Conservation (phyloP, 2,888 invertebrate genomes). For the Thera britannica region DNA sequence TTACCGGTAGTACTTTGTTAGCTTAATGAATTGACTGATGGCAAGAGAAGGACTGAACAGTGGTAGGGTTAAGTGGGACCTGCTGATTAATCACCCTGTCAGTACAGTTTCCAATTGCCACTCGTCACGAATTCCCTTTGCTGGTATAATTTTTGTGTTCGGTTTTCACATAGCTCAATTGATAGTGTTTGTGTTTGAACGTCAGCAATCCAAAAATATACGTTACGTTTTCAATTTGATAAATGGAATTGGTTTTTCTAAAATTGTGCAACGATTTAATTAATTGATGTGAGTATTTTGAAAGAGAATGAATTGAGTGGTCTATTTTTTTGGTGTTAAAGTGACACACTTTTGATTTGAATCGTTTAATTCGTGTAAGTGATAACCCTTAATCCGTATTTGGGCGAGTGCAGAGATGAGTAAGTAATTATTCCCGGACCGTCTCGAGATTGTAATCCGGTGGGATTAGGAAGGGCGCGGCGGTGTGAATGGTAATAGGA, state of each 20-base stretch:
- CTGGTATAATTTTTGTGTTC: constrained; percentile 61
- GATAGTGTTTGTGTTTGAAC: constrained; percentile 45
- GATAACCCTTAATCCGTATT: constrained; percentile 59
- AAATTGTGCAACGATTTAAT: constrained; percentile 43
- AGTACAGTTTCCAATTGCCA: constrained; percentile 79
- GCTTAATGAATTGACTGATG: constrained; percentile 84
- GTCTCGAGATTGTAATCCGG: constrained; percentile 80
- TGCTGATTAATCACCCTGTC: constrained; percentile 83
- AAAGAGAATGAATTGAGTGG: constrained; percentile 9
- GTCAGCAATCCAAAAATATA: constrained; percentile 44
- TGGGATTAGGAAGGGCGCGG: constrained; percentile 83
- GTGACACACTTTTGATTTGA: constrained; percentile 28
- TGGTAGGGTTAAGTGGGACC: constrained; percentile 82
- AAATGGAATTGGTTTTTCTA: constrained; percentile 48
- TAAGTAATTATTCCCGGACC: constrained; percentile 83
- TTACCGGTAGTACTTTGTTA: constrained; percentile 82
- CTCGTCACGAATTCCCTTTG: constrained; percentile 75
- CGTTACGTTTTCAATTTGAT: constrained; percentile 51
- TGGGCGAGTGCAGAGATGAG: constrained; percentile 60
- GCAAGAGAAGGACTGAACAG: constrained; percentile 77
- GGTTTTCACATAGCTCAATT: constrained; percentile 46
- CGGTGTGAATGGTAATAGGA: constrained; percentile 83
- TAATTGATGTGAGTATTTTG: constrained; percentile 34
- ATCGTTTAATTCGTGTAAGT: constrained; percentile 52
- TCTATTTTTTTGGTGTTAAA: constrained; percentile 8